These are phyloP conservation scores for Nemotelus pantherinus DNA, from an alignment of 2,888 invertebrate genomes.

Conservation along the genomic window DNA sequence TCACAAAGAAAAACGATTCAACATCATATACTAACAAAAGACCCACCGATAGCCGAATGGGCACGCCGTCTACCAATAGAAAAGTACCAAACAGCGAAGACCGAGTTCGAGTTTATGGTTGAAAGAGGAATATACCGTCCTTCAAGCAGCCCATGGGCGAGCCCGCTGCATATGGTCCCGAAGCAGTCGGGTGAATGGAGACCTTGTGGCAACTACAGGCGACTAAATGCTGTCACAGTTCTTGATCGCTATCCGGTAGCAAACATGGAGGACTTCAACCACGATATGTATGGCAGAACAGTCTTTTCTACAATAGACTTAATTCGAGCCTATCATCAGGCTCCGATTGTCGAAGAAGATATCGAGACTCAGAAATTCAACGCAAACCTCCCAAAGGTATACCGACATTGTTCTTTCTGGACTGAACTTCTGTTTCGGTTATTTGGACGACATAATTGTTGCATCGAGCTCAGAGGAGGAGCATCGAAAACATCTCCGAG, in stretches of 20 bases:
- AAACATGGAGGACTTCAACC: slow-evolving; percentile 4
- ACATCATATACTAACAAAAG: slow-evolving; percentile 17
- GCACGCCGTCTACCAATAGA: not conserved
- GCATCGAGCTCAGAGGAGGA: slow-evolving; percentile 49
- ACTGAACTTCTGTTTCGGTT: slow-evolving; percentile 52
- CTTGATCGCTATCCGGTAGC: slow-evolving; percentile 24
- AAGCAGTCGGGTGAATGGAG: slow-evolving; percentile 55
- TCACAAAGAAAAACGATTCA: not conserved
- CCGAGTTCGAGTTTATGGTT: no score
- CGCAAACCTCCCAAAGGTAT: slow-evolving; percentile 58
- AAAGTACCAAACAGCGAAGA: not conserved
- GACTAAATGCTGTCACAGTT: slow-evolving; percentile 52
- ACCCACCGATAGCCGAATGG: not conserved
- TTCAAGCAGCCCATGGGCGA: slow-evolving; percentile 60
- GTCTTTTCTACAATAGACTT: slow-evolving; percentile 56
- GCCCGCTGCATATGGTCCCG: slow-evolving; percentile 58
- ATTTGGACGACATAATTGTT: slow-evolving; percentile 56
- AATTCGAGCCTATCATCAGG: slow-evolving; percentile 56
- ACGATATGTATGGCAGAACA: slow-evolving; percentile 52
- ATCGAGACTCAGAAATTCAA: slow-evolving; percentile 57
- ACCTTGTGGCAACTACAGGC: slow-evolving; percentile 58
- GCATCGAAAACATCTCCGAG: not conserved
- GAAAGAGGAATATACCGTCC: slow-evolving; percentile 59
- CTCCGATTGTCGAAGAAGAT: slow-evolving; percentile 55
- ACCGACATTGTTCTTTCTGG: slow-evolving; percentile 55